These are phyloP conservation scores for Pteria penguin DNA, from an alignment of 2,888 invertebrate genomes.

Conservation along the genomic window DNA sequence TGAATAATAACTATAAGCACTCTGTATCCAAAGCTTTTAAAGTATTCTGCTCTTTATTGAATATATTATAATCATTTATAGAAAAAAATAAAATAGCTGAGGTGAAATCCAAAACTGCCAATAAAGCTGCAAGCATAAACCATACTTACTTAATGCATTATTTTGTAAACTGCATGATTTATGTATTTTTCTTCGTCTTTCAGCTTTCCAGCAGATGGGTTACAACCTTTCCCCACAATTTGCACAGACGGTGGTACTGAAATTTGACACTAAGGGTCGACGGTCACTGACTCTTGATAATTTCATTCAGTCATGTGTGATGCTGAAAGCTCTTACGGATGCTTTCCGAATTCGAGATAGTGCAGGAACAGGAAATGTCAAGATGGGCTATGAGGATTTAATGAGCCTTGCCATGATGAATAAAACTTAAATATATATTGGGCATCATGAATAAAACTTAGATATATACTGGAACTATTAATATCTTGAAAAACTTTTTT, in stretches of 20 bases:
- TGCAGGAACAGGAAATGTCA: constrained; percentile 90
- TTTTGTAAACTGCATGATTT: no score
- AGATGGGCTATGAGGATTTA: constrained; percentile 94
- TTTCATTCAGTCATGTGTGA: constrained; percentile 93
- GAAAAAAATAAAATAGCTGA: no score
- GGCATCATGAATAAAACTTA: no score
- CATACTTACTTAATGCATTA: no score
- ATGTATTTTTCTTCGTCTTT: neutral
- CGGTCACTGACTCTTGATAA: constrained; percentile 88
- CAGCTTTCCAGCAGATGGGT: constrained; percentile 93
- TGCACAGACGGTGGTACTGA: constrained; percentile 86
- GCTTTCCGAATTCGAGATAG: constrained; percentile 90
- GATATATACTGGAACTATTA: no score
- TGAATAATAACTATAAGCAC: no score
- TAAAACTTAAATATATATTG: constrained; percentile 56
- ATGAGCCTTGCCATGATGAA: constrained; percentile 87
- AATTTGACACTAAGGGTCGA: constrained; percentile 85
- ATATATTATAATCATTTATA: no score
- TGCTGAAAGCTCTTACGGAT: constrained; percentile 88
- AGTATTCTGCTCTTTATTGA: no score
- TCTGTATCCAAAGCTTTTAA: no score
- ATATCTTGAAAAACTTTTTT: no score
- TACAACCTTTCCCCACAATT: constrained; percentile 91
- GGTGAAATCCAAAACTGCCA: no score
- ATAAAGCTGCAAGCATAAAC: no score